Percentiles rank a stretch among this genome's conserved stretches.
Evolutionary conservation across 1,140 invertebrate species (phyloP).

Genomic region (Heliconius hermathena): DNA sequence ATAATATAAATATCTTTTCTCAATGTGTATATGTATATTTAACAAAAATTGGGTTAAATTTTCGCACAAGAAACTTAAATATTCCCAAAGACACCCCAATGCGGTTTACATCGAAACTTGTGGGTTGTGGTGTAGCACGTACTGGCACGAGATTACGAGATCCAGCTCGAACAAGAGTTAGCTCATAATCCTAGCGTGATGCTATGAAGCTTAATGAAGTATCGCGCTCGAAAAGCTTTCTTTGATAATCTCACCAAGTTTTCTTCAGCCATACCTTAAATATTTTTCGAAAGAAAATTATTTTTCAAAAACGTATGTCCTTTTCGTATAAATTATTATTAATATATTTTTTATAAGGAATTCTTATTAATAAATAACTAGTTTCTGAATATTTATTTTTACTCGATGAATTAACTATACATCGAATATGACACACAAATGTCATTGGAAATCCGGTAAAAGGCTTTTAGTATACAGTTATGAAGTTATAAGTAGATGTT

Average conservation of each 20-base stretch:
- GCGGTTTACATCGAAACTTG: slow-evolving; percentile 12
- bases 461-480: slow-evolving; percentile 1
- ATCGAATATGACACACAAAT: not conserved
- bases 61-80: not conserved
- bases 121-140: slow-evolving; percentile 12
- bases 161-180: slow-evolving; percentile 11
- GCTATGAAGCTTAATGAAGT: slow-evolving; percentile 30
- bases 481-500: not conserved
- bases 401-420: no score
- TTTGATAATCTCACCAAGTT: slow-evolving; percentile 9
- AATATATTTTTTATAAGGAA: no score
- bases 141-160: slow-evolving; percentile 23
- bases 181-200: slow-evolving; percentile 20
- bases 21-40: not conserved
- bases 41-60: not conserved
- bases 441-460: slow-evolving; percentile 2
- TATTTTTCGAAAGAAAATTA: not conserved
- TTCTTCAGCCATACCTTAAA: not conserved
- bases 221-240: slow-evolving; percentile 5
- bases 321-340: not conserved
- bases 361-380: no score
- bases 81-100: not conserved
- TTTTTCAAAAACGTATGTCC: not conserved
- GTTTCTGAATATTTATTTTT: no score
- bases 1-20: no score